These are phyloP conservation scores for Cancer borealis DNA, from an alignment of 2,888 invertebrate genomes.

Conservation along the genomic window DNA sequence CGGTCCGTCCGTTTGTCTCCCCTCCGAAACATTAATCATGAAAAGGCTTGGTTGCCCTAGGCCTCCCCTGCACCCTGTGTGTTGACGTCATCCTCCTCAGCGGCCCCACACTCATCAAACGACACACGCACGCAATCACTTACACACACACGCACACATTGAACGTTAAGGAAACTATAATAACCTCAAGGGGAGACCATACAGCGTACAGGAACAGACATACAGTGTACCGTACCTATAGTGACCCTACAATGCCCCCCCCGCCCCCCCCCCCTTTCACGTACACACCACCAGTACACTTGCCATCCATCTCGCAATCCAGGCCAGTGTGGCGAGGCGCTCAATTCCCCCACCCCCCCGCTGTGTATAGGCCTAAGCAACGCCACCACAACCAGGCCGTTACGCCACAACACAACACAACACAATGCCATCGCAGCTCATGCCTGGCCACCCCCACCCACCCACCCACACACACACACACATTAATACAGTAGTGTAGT, in stretches of 20 bases:
- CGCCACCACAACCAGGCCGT: neutral
- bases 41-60: neutral
- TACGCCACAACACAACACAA: neutral
- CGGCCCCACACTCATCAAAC: neutral
- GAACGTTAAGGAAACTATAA: neutral
- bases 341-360: neutral
- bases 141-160: neutral
- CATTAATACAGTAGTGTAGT: neutral
- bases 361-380: neutral
- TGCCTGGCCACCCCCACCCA: neutral
- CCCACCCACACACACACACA: conserved; percentile 42
- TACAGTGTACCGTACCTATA: too few relatives aligned
- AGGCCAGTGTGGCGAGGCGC: neutral
- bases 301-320: neutral
- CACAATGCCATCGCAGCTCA: neutral
- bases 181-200: neutral
- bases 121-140: neutral
- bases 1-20: neutral
- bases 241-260: too few relatives aligned
- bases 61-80: neutral
- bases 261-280: neutral
- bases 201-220: too few relatives aligned
- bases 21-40: conserved; percentile 44
- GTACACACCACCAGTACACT: neutral
- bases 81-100: conserved; percentile 28